Percentiles rank a stretch among this genome's conserved stretches.
Conservation (phyloP, 2,888 invertebrate genomes). For the Latheticus oryzae region DNA sequence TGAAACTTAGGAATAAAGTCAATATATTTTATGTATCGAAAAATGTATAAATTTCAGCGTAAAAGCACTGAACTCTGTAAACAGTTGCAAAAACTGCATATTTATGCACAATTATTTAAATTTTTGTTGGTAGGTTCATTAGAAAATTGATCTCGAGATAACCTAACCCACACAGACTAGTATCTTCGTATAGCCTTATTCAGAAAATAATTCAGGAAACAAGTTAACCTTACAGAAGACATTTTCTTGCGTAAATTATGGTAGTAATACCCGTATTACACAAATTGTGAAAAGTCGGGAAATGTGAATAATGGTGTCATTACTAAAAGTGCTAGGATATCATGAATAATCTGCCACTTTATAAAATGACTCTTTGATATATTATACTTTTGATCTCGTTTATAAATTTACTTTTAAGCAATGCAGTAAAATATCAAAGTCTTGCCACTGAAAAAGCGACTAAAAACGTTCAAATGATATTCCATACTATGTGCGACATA, state of each 20-base stretch:
- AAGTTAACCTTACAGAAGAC: no score
- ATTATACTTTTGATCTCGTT: constrained; percentile 52
- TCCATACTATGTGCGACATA: constrained; percentile 13
- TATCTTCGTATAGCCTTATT: no score
- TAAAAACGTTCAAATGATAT: constrained; percentile 28
- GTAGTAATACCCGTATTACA: constrained; percentile 43
- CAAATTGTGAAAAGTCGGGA: constrained; percentile 46
- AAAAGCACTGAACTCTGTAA: no score
- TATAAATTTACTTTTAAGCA: constrained; percentile 36
- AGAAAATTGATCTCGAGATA: no score
- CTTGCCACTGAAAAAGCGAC: constrained; percentile 17
- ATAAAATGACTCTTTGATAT: constrained; percentile 57
- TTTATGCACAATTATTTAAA: no score
- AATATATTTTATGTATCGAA: no score
- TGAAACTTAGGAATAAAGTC: no score
- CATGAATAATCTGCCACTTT: constrained; percentile 57
- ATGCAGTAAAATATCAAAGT: constrained; percentile 30
- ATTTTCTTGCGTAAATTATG: constrained; percentile 41
- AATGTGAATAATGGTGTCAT: constrained; percentile 56
- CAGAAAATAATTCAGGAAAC: no score
- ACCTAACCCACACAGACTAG: no score
- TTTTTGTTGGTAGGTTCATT: no score
- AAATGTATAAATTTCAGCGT: no score
- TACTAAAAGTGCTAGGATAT: constrained; percentile 55
- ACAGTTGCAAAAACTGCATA: no score